These are phyloP conservation scores for Sebastolobus altivelis DNA, from an alignment of 2,797 vertebrate genomes.

Conservation along the genomic window DNA sequence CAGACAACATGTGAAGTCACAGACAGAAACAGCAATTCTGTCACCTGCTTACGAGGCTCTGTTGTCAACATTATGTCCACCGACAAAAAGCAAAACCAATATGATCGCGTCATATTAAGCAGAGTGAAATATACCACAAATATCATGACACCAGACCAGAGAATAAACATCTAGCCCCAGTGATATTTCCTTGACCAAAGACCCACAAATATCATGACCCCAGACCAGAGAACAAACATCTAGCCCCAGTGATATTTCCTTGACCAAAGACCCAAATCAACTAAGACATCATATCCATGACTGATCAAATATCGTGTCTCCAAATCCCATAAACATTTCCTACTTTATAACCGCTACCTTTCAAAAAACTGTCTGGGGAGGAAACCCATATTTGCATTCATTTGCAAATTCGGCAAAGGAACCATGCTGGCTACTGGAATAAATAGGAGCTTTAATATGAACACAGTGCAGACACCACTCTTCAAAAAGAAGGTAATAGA, in stretches of 20 bases:
- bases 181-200: constrained; percentile 41
- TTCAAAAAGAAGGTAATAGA: constrained; percentile 71
- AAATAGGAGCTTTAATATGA: constrained; percentile 72
- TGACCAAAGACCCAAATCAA: constrained; percentile 44
- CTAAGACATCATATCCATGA: constrained; percentile 44
- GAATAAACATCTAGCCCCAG: constrained; percentile 12
- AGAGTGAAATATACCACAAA: background rate
- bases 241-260: constrained; percentile 17
- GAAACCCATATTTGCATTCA: constrained; percentile 75
- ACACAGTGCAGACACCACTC: constrained; percentile 68
- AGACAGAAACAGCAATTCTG: constrained; percentile 11
- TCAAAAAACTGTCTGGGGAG: constrained; percentile 61
- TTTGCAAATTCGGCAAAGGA: constrained; percentile 74
- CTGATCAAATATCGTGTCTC: constrained; percentile 44
- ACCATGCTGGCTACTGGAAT: constrained; percentile 74
- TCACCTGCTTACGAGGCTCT: background rate
- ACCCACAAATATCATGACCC: background rate
- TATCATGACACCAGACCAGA: constrained; percentile 3
- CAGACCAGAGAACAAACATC: constrained; percentile 26
- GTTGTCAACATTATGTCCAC: constrained; percentile 10
- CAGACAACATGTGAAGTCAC: constrained; percentile 1
- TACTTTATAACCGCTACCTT: constrained; percentile 51
- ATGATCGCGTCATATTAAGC: background rate
- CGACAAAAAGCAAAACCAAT: constrained; percentile 1
- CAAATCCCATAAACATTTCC: constrained; percentile 48